Percentiles rank a stretch among this genome's conserved stretches.
Evolutionary conservation across 2,888 invertebrate species (phyloP).

Genomic region (Drosophila maculinotata): DNA sequence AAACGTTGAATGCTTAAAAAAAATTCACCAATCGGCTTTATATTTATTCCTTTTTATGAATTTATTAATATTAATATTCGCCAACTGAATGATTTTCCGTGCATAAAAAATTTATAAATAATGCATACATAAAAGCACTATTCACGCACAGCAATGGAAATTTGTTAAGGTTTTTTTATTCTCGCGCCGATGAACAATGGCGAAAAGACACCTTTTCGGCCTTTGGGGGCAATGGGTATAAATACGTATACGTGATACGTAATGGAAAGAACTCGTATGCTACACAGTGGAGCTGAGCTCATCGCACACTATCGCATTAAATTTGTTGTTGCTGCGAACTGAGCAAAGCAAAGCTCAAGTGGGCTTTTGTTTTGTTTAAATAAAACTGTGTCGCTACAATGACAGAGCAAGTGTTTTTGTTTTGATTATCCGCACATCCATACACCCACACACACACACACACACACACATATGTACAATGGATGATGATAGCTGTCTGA

Average conservation of each 20-base stretch:
- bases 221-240: conserved; percentile 6
- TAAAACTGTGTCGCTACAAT: conserved; percentile 71
- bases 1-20: neutral
- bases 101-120: neutral
- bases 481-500: conserved; percentile 58
- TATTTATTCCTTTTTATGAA: conserved; percentile 7
- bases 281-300: conserved; percentile 6
- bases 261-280: conserved; percentile 17
- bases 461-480: conserved; percentile 17
- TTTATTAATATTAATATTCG: neutral
- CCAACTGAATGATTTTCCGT: neutral
- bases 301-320: conserved; percentile 45
- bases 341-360: conserved; percentile 72
- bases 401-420: conserved; percentile 64
- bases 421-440: conserved; percentile 66
- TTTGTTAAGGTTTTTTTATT: neutral
- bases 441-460: conserved; percentile 4
- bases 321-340: conserved; percentile 47
- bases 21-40: conserved; percentile 7
- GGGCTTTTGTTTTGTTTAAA: conserved; percentile 78
- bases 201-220: conserved; percentile 4
- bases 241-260: neutral
- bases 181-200: too few species aligned
- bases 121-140: neutral
- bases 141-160: neutral